Base-by-base conservation (phyloP, 1,140 invertebrate genomes). In the Philopotamus ludificatus region DNA sequence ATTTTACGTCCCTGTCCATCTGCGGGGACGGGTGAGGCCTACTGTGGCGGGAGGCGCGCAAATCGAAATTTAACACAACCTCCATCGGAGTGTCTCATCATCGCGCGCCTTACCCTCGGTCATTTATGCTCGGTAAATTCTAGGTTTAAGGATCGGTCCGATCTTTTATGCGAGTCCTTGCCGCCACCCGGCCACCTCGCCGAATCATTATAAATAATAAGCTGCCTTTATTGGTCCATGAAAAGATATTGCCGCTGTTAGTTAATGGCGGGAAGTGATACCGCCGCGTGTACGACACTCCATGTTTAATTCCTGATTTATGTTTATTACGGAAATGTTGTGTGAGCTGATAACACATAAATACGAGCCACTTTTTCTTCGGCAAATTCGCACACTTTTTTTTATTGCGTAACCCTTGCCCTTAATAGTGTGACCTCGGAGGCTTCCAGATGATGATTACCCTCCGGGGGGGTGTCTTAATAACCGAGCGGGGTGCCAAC, bases 271-370 rank as follows among this genome's bases (percentile, higher is more conserved):
- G 41, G 20, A 16, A 60, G 47, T 60, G 57, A 60, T 49, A 47
- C 39, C 57, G 9, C 15, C 39, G 20, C 42, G 45, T 45, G 55
- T 59, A 60, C 42, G 15, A 41, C 26, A 44, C 12, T n/a, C 15
- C 34, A 25, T 49, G 23, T 60, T 60, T 60, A 60, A 60, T 60
- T 60, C 57, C 22, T 60, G 57, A 60, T 60, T 60, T 60, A 60
- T 60, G 57, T 60, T 60, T 45, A 60, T 60, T 60, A 41, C 57
- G 8, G 42, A 18, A 15, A 60, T 60, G 57, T 60, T 60, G 57
- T 49, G 42, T 23, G 23, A 22, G 57, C 57, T 60, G 57, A 60
- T 60, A 60, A 47, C 57, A 23, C 23, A 20, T 21, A 54, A 23
- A 60, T 20, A 60, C 54, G 41, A 57, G 26, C 21, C 51, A 55